phyloP scores from a whole-genome alignment of 2,113 vertebrate species.

The Nothobranchius furzeri region DNA sequence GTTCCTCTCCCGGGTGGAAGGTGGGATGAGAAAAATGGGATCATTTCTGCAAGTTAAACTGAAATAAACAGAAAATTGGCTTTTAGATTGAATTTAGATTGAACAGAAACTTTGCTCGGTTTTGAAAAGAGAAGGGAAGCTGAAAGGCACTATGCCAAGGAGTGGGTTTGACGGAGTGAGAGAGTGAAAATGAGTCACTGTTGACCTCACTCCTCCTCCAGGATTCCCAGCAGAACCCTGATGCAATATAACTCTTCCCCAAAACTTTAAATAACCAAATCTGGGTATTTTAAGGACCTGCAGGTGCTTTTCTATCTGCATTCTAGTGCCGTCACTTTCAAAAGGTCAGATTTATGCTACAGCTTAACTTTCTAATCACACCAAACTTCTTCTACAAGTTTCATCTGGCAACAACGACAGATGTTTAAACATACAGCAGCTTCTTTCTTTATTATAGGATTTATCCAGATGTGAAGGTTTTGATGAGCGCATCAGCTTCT shows the following conservation, averaged over 20 bases:
- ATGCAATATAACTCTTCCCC: slow-evolving; percentile 29
- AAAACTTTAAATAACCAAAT: slow-evolving; percentile 29
- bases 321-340: slow-evolving; percentile 8
- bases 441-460: too few species aligned
- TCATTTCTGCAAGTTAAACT: too few species aligned
- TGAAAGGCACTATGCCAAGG: slow-evolving; percentile 6
- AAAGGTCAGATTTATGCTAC: slow-evolving; percentile 4
- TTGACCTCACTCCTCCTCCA: slow-evolving; percentile 43
- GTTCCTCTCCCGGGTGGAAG: slow-evolving; percentile 4
- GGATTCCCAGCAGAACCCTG: slow-evolving; percentile 27
- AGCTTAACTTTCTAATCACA: too few species aligned
- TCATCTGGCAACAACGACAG: too few species aligned
- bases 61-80: background rate
- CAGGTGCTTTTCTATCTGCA: slow-evolving; percentile 1
- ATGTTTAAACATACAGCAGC: too few species aligned
- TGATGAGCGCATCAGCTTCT: too few species aligned
- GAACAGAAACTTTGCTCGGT: background rate
- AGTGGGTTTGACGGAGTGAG: slow-evolving; percentile 30
- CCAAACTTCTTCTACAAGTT: too few species aligned
- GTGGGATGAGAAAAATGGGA: background rate
- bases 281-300: slow-evolving; percentile 28
- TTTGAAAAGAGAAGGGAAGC: background rate
- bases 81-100: background rate
- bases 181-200: slow-evolving; percentile 43
- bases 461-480: too few species aligned